Percentiles rank a stretch among this genome's conserved stretches.
Evolutionary conservation across 1,140 invertebrate genomes (phyloP).

Genomic region (Drosophila aff.): DNA sequence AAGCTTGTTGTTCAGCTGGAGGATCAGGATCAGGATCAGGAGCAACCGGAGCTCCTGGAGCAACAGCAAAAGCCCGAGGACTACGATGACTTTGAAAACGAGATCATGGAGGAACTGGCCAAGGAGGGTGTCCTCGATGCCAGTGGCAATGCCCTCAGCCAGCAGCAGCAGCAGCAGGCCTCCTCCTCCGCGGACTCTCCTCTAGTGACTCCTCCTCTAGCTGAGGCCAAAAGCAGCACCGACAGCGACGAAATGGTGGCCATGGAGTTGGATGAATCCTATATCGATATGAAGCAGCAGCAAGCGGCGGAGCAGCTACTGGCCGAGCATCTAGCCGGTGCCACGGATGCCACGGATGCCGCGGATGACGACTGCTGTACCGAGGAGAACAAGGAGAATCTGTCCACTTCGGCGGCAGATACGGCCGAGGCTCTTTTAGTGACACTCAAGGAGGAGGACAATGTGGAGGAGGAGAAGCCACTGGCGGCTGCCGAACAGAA

Average conservation of each 20-base stretch:
- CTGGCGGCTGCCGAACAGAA: constrained; percentile 42
- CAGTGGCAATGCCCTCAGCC: constrained; percentile 64
- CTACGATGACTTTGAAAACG: constrained; percentile 63
- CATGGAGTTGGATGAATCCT: constrained; percentile 26
- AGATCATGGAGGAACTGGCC: constrained; percentile 65
- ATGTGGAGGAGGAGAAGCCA: constrained; percentile 53
- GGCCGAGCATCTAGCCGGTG: constrained; percentile 1
- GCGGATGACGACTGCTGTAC: constrained; percentile 15
- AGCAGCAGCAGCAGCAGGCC: constrained; percentile 34
- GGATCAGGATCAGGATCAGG: background rate
- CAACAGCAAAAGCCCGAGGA: constrained; percentile 9
- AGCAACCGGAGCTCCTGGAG: background rate
- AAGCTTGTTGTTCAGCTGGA: background rate
- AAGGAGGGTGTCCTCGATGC: constrained; percentile 69
- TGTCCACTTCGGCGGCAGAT: constrained; percentile 38
- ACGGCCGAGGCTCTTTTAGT: constrained; percentile 12
- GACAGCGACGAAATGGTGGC: constrained; percentile 17
- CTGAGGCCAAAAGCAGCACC: background rate
- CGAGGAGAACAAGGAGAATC: constrained; percentile 77
- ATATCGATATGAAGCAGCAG: constrained; percentile 9
- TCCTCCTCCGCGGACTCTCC: background rate
- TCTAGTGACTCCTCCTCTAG: no score
- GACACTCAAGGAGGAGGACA: constrained; percentile 41
- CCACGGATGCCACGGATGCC: background rate
- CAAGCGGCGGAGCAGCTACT: constrained; percentile 11